Conservation (phyloP, 2,888 invertebrate genomes). For the Apodemia mormo region DNA sequence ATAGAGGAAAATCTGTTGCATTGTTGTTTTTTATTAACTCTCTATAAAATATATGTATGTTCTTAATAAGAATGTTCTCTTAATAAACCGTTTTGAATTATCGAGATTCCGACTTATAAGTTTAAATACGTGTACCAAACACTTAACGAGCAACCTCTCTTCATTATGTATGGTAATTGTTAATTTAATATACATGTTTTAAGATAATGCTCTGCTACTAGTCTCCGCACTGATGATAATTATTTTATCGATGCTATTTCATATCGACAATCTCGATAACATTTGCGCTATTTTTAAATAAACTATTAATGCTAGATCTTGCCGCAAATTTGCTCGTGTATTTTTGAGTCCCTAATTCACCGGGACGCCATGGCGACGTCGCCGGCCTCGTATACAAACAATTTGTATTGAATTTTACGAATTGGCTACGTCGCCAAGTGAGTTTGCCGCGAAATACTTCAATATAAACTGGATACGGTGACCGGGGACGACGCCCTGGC, state of each 20-base stretch:
- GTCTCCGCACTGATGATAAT: slow-evolving; percentile 36
- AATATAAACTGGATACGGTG: too few relatives aligned
- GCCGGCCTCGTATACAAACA: too few relatives aligned
- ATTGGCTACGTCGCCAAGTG: too few relatives aligned
- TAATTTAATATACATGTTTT: slow-evolving; percentile 42
- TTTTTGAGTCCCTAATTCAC: too few relatives aligned
- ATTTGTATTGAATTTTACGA: too few relatives aligned
- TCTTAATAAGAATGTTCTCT: background rate
- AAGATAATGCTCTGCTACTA: slow-evolving; percentile 36
- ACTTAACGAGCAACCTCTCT: slow-evolving; percentile 26
- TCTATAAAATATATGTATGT: too few relatives aligned
- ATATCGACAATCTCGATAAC: slow-evolving; percentile 34
- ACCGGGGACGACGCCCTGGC: too few relatives aligned
- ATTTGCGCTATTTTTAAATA: slow-evolving; percentile 19
- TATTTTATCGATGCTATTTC: slow-evolving; percentile 36
- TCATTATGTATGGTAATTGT: slow-evolving; percentile 44
- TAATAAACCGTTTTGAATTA: slow-evolving; percentile 10
- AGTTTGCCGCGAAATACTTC: too few relatives aligned
- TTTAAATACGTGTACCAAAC: slow-evolving; percentile 10
- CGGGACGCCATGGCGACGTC: too few relatives aligned
- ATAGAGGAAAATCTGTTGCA: too few relatives aligned
- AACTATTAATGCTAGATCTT: background rate
- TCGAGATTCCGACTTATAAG: slow-evolving; percentile 14
- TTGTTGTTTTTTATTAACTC: too few relatives aligned
- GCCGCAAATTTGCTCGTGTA: too few relatives aligned